Conservation (phyloP, 2,797 vertebrate genomes). For the Myiothlypis coronata region DNA sequence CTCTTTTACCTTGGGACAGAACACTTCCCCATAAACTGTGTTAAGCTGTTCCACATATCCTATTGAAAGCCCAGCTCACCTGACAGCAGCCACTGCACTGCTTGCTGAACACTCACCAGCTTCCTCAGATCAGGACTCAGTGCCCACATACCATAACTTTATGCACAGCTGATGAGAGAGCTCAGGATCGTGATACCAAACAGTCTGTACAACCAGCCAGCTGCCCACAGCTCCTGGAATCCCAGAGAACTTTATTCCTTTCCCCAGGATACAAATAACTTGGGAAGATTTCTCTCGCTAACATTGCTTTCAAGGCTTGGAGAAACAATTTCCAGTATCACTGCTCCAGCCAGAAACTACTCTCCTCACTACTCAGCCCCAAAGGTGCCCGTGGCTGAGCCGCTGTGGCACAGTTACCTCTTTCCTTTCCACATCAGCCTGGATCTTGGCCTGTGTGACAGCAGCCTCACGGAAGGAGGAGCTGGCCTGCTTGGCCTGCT, state of each 20-base stretch:
- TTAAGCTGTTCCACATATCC: not conserved
- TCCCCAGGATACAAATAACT: not conserved
- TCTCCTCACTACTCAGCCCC: not conserved
- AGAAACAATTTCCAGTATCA: not conserved
- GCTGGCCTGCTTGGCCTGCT: constrained; percentile 88
- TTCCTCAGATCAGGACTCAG: not conserved
- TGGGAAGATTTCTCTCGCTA: not conserved
- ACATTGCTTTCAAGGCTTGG: not conserved
- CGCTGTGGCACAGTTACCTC: constrained; percentile 78
- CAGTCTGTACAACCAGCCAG: not conserved
- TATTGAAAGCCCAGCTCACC: fast-evolving
- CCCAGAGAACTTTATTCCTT: not conserved
- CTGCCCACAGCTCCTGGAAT: not conserved
- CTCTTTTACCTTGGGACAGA: not conserved
- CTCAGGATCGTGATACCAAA: not conserved
- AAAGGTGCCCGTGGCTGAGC: not conserved
- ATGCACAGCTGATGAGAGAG: not conserved
- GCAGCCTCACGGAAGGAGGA: constrained; percentile 71
- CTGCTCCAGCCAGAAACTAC: not conserved
- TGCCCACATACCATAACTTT: not conserved
- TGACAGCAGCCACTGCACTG: not conserved
- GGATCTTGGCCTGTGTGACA: constrained; percentile 63
- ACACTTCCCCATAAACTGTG: not conserved
- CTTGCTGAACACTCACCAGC: not conserved
- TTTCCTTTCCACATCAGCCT: constrained; percentile 76